Conservation (phyloP, 2,113 vertebrate species). For the Actenoides lindsayi region DNA sequence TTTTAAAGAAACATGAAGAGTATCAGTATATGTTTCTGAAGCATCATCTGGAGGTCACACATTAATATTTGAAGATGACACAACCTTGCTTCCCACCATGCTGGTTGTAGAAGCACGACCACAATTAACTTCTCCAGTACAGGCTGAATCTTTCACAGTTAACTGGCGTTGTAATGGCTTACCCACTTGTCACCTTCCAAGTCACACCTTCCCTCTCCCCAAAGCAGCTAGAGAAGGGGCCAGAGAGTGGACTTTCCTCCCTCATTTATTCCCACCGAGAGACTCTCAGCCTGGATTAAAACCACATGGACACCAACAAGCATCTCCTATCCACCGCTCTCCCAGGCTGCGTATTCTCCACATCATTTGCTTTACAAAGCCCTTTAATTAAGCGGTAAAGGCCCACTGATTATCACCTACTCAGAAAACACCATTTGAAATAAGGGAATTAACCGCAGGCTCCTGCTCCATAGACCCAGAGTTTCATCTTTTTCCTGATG, state of each 20-base stretch:
- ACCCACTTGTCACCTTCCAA: background rate
- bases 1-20: background rate
- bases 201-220: background rate
- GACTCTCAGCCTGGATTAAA: conserved; percentile 13
- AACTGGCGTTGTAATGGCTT: background rate
- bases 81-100: background rate
- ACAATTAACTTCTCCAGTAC: background rate
- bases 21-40: background rate
- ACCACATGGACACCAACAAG: background rate
- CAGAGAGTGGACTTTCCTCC: background rate
- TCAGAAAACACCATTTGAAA: background rate
- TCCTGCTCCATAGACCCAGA: background rate
- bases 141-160: background rate
- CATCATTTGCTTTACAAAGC: conserved; percentile 35
- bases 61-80: conserved; percentile 1
- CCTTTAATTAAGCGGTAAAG: background rate
- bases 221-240: background rate
- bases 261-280: background rate
- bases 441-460: background rate
- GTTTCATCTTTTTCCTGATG: background rate
- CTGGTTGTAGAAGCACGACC: background rate
- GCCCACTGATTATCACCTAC: conserved; percentile 22
- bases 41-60: background rate
- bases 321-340: background rate
- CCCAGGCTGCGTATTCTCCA: background rate